Evolutionary conservation across 2,113 vertebrate genomes (phyloP), one percentile per base, ranked within the genome.

Genomic region (Daubentonia madagascariensis): DNA sequence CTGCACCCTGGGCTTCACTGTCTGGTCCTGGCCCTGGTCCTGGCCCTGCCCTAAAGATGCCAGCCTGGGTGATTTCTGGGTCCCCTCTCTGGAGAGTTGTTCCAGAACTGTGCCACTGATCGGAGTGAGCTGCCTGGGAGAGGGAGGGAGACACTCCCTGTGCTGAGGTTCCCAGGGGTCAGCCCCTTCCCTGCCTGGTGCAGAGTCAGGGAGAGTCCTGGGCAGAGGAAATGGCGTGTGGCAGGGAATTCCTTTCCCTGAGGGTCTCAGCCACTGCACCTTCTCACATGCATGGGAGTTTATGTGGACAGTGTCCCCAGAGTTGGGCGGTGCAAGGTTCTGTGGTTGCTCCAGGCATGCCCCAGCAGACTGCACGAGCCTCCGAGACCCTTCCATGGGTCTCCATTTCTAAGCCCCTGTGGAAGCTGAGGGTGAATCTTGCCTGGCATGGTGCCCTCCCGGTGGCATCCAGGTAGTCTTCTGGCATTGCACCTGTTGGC

Each of bases 401-500:
- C 59, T 43, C 28, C 22, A 17, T 1, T 84, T 4, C 0, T 4
- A 2, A 81, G 25, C 5, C 32, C n/a, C 20, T 45, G 23, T 43
- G 8, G 40, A 80, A 50, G 57, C n/a, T 25, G 50, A 43, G 12
- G 16, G 13, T 13, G 52, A 87, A 28, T 30, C 48, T 25, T 9
- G 0, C 2, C n/a, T 30, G 28, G 28, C 0, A 0, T 0, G 4
- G 40, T 17, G 5, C 63, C 40, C 40, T 72, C 61, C 14, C 1
- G n/a, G 54, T 40, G 23, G 37, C 48, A 8, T 20, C 22, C 4
- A 12, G 28, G 4, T 4, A 2, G 65, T 52, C 32, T 9, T 48
- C 43, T 76, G 57, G 65, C 11, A 3, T 40, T 9, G 5, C 4
- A 23, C 45, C 52, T 40, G 32, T 11, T 11, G n/a, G 30, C 4